A percentile compares a stretch with the other conserved stretches of the same genome.
Conservation (phyloP, 1,140 invertebrate genomes). For the Monochamus saltuarius region DNA sequence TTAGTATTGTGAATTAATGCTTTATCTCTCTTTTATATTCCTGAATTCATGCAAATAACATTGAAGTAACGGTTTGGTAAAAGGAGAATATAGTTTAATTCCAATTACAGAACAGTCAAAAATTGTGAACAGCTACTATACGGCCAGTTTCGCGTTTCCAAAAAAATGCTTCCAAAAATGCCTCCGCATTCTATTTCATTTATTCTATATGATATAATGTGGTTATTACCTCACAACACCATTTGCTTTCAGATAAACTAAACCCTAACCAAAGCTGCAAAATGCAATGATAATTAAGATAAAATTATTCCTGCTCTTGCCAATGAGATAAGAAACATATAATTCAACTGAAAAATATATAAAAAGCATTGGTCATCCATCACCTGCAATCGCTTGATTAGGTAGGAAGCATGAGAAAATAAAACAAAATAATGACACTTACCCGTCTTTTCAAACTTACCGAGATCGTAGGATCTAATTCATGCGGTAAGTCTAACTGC, state of each 20-base stretch:
- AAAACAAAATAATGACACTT: slow-evolving; percentile 23
- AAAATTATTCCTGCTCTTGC: too few species aligned
- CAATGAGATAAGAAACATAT: too few species aligned
- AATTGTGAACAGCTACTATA: too few species aligned
- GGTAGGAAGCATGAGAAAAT: slow-evolving; percentile 7
- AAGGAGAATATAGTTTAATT: too few species aligned
- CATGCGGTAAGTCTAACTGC: slow-evolving; percentile 60
- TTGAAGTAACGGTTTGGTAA: too few species aligned
- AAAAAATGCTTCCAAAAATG: too few species aligned
- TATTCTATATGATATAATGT: background rate
- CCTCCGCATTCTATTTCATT: background rate
- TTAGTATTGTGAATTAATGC: too few species aligned
- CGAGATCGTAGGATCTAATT: slow-evolving; percentile 56
- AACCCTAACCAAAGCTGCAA: slow-evolving; percentile 16
- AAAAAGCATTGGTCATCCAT: background rate
- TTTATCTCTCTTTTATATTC: too few species aligned
- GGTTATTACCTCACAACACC: slow-evolving; percentile 1
- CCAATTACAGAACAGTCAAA: too few species aligned
- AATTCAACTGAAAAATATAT: background rate
- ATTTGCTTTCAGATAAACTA: slow-evolving; percentile 11
- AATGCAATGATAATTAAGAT: background rate
- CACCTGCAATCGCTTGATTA: background rate
- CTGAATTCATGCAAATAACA: too few species aligned
- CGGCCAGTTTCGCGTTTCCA: too few species aligned
- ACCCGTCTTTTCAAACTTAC: slow-evolving; percentile 51